A percentile compares a stretch with the other conserved stretches of the same genome.
phyloP scores from a whole-genome alignment of 2,888 invertebrate genomes.

The Hartigia nigra region DNA sequence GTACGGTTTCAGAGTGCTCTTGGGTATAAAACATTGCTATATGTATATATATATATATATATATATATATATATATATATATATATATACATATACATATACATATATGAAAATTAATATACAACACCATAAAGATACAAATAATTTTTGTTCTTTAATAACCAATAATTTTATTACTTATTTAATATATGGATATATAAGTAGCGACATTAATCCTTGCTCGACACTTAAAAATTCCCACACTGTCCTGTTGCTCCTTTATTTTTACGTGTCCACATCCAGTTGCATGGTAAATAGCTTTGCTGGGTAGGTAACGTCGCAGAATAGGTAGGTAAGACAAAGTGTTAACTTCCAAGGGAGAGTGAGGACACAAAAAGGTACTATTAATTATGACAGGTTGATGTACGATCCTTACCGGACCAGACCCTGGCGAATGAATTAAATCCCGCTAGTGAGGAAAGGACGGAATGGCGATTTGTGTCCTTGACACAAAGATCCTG shows the following conservation, averaged over 20 bases:
- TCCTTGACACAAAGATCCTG: background rate
- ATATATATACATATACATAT: no score
- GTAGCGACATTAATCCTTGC: no score
- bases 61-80: no score
- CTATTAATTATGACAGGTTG: constrained; percentile 61
- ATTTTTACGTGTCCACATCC: background rate
- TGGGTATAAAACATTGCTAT: no score
- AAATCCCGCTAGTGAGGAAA: constrained; percentile 35
- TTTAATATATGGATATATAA: no score
- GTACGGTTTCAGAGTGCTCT: constrained; percentile 42
- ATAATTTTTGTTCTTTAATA: no score
- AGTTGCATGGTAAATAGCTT: constrained; percentile 38
- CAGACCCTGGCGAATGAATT: constrained; percentile 49
- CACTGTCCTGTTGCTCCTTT: no score
- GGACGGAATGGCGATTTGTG: background rate
- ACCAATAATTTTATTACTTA: no score
- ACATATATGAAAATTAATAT: no score
- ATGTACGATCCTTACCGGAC: constrained; percentile 53
- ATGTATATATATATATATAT: no score
- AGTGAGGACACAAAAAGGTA: constrained; percentile 49
- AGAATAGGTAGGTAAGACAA: constrained; percentile 44
- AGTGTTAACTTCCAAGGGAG: constrained; percentile 49
- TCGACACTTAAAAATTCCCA: no score
- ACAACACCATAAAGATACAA: no score
- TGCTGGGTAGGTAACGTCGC: constrained; percentile 44